These are phyloP conservation scores for Silurus meridionalis DNA, from an alignment of 2,113 vertebrate genomes.

Conservation along the genomic window DNA sequence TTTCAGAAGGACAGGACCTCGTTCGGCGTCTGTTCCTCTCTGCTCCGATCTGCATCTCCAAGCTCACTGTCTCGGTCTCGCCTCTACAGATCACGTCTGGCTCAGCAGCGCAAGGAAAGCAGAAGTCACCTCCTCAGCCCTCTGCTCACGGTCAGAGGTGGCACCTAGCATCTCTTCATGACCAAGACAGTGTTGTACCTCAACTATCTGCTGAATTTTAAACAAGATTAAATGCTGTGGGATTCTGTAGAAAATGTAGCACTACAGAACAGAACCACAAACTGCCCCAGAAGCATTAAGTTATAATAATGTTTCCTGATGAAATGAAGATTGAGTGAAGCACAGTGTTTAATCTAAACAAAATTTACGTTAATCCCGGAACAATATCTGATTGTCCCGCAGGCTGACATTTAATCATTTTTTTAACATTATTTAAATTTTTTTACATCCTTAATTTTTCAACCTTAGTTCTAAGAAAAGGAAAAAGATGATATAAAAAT, in stretches of 20 bases:
- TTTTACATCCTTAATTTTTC: not conserved
- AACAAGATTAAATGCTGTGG: not conserved
- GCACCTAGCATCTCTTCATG: not conserved
- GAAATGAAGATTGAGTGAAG: not conserved
- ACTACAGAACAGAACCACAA: not conserved
- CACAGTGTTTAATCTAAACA: not conserved
- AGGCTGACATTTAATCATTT: not conserved
- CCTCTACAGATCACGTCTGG: slow-evolving; percentile 87
- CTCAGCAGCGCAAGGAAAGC: slow-evolving; percentile 81
- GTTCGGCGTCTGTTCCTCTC: slow-evolving; percentile 65
- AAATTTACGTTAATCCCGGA: not conserved
- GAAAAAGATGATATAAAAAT: not conserved
- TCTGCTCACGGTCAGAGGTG: slow-evolving; percentile 84
- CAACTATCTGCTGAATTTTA: not conserved
- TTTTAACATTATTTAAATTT: not conserved
- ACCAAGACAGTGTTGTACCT: not conserved
- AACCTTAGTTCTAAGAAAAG: not conserved
- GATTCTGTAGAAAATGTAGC: not conserved
- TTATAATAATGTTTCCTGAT: not conserved
- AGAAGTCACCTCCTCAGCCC: slow-evolving; percentile 82
- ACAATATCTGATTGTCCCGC: too few species aligned
- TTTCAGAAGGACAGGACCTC: slow-evolving; percentile 70
- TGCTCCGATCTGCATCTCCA: slow-evolving; percentile 74
- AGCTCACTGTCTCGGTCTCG: slow-evolving; percentile 85
- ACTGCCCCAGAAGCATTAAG: not conserved